These are phyloP conservation scores for Phengaris arion DNA, from an alignment of 2,888 invertebrate genomes.

Conservation along the genomic window DNA sequence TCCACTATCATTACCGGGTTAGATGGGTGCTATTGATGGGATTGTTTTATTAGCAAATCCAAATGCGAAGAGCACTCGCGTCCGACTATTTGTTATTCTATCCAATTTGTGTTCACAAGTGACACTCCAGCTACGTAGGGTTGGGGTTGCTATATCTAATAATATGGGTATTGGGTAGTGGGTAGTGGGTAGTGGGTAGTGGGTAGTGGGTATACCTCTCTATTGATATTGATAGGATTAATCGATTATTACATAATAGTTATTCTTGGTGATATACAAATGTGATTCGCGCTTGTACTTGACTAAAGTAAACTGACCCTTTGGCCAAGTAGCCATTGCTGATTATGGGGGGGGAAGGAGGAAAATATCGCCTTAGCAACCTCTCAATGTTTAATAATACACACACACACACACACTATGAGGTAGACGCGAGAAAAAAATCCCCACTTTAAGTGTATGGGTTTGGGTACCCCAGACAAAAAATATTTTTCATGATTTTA, in stretches of 20 bases:
- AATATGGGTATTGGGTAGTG: conserved; percentile 37
- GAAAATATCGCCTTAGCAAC: too few species aligned
- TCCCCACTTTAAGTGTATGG: too few species aligned
- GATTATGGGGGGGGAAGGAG: too few species aligned
- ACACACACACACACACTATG: too few species aligned
- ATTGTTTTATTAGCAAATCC: conserved; percentile 21
- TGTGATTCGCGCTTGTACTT: too few species aligned
- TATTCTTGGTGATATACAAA: neutral
- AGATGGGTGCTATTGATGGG: neutral
- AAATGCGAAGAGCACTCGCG: conserved; percentile 1
- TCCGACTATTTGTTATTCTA: conserved; percentile 27
- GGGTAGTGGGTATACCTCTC: conserved; percentile 39
- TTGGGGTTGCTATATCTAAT: conserved; percentile 36
- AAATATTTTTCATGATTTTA: too few species aligned
- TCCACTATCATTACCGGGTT: neutral
- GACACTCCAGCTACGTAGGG: conserved; percentile 11
- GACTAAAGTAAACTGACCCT: too few species aligned
- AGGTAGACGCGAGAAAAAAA: too few species aligned
- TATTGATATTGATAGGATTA: conserved; percentile 32
- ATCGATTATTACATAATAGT: neutral
- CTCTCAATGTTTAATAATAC: too few species aligned
- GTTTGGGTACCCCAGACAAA: too few species aligned
- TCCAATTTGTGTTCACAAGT: conserved; percentile 23
- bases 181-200: conserved; percentile 37
- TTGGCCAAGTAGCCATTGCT: too few species aligned